A percentile compares a stretch with the other conserved stretches of the same genome.
Conservation (phyloP, 2,113 vertebrate species). For the Tichodroma muraria region DNA sequence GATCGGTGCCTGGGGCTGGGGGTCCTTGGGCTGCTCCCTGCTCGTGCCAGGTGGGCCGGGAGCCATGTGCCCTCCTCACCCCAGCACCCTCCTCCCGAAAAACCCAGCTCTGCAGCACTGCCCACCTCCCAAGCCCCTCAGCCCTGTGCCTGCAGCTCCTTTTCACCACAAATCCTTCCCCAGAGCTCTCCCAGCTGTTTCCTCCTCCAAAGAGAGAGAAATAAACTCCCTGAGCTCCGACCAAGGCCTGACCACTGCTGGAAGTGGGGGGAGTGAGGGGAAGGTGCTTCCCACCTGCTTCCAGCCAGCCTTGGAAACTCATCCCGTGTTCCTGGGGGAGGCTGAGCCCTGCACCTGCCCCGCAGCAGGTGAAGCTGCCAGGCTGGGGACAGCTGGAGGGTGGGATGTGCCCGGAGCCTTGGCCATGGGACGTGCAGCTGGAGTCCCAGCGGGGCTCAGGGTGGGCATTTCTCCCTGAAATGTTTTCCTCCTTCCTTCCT, state of each 20-base stretch:
- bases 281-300: neutral
- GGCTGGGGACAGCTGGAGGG: neutral
- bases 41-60: neutral
- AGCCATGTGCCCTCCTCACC: neutral
- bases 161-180: neutral
- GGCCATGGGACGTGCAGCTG: neutral
- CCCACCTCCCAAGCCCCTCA: neutral
- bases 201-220: neutral
- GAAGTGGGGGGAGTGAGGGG: neutral
- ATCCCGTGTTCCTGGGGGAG: accelerated
- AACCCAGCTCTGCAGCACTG: accelerated
- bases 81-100: neutral
- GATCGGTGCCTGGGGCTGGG: neutral
- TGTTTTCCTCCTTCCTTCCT: neutral
- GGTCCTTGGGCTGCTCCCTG: neutral
- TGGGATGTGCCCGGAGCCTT: too few relatives aligned
- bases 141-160: neutral
- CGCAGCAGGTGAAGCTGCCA: neutral
- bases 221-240: neutral
- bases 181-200: neutral
- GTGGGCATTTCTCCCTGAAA: accelerated
- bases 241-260: neutral
- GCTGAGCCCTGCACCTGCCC: accelerated
- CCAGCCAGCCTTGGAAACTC: accelerated
- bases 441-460: accelerated